A percentile compares a stretch with the other conserved stretches of the same genome.
phyloP scores from a whole-genome alignment of 2,888 invertebrate genomes.

The Nysson spinosus region DNA sequence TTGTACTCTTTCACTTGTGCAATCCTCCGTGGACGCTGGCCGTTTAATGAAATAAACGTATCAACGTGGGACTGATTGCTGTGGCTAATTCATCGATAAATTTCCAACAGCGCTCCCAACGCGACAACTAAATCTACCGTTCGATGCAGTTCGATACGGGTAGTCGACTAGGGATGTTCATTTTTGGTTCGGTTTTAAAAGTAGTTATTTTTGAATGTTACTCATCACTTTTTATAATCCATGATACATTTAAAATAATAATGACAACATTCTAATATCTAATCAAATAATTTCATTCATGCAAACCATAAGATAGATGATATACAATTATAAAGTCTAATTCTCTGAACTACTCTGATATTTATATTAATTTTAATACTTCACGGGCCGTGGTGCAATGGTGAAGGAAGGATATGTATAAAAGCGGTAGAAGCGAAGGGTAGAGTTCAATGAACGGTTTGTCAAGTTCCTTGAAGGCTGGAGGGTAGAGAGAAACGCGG shows the following conservation, averaged over 20 bases:
- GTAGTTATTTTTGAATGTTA: slow-evolving; percentile 20
- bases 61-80: slow-evolving; percentile 56
- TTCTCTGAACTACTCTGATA: not conserved
- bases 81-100: slow-evolving; percentile 61
- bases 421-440: slow-evolving; percentile 41
- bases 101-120: slow-evolving; percentile 20
- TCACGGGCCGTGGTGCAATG: not conserved
- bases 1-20: not conserved
- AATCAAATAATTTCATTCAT: too few species aligned
- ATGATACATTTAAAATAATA: too few species aligned
- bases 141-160: too few species aligned
- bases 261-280: too few species aligned
- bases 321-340: too few species aligned
- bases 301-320: too few species aligned
- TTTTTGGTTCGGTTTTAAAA: slow-evolving; percentile 46
- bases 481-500: slow-evolving; percentile 29
- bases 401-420: slow-evolving; percentile 7
- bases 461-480: slow-evolving; percentile 21
- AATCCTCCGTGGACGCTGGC: slow-evolving; percentile 19
- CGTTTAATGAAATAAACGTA: slow-evolving; percentile 65
- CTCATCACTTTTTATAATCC: not conserved
- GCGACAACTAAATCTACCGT: not conserved
- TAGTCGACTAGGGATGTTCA: too few species aligned
- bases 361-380: too few species aligned
- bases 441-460: slow-evolving; percentile 54